phyloP scores from a whole-genome alignment of 1,140 invertebrate genomes.

The Drosophila sulfurigaster region DNA sequence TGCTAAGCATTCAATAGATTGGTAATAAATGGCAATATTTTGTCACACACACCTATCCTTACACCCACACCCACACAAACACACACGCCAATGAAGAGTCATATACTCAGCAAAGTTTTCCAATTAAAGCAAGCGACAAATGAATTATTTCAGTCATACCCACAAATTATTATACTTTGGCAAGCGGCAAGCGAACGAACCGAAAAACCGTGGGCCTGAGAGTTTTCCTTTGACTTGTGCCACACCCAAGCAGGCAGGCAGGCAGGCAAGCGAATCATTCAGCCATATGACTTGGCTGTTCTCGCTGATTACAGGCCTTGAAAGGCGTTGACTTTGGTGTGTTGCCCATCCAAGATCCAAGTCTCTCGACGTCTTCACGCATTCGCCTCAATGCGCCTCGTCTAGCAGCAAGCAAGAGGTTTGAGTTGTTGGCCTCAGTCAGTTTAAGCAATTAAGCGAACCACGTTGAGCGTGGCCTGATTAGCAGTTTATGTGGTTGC shows the following conservation, averaged over 20 bases:
- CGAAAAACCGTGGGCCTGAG: background rate
- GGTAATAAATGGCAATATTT: constrained; percentile 34
- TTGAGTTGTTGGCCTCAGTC: background rate
- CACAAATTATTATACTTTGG: constrained; percentile 18
- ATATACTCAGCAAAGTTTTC: constrained; percentile 59
- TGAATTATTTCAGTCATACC: constrained; percentile 48
- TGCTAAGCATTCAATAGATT: constrained; percentile 38
- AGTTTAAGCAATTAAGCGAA: constrained; percentile 38
- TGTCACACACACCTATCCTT: background rate
- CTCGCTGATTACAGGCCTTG: constrained; percentile 29
- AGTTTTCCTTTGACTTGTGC: background rate
- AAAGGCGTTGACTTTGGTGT: constrained; percentile 16
- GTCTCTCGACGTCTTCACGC: constrained; percentile 59
- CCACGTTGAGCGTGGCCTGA: constrained; percentile 13
- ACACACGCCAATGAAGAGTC: background rate
- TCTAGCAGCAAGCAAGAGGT: constrained; percentile 27
- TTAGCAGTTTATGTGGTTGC: constrained; percentile 35
- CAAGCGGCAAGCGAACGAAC: background rate
- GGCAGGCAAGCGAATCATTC: constrained; percentile 27
- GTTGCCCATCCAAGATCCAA: background rate
- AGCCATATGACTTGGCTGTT: constrained; percentile 27
- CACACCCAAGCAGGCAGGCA: constrained; percentile 5
- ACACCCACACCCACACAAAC: background rate
- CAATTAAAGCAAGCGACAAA: constrained; percentile 67
- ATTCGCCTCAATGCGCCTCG: constrained; percentile 66